These are phyloP conservation scores for Daboia siamensis DNA, from an alignment of 2,113 vertebrate species.

Conservation along the genomic window DNA sequence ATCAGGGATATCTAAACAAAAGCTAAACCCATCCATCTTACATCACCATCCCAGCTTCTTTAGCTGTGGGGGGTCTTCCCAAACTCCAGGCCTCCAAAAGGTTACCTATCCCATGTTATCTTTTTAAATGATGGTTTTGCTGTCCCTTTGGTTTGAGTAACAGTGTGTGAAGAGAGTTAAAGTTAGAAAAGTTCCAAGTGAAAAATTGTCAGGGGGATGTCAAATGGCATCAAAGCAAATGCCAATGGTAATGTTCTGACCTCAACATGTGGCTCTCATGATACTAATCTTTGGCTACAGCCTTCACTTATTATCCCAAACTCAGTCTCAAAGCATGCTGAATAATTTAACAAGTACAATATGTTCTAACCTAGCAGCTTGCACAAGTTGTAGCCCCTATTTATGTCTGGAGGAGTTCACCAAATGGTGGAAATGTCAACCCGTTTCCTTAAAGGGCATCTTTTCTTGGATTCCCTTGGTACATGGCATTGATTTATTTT, in stretches of 20 bases:
- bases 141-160: background rate
- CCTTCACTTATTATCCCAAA: conserved; percentile 77
- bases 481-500: conserved; percentile 56
- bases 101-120: background rate
- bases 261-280: conserved; percentile 62
- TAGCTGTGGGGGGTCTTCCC: background rate
- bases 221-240: conserved; percentile 75
- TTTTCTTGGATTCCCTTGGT: conserved; percentile 59
- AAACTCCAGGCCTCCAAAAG: background rate
- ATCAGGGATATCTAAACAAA: background rate
- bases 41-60: background rate
- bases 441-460: conserved; percentile 61
- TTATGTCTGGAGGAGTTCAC: conserved; percentile 71
- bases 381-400: conserved; percentile 63
- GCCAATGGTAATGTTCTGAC: conserved; percentile 60
- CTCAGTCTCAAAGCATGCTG: conserved; percentile 71
- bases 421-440: conserved; percentile 72
- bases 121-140: background rate
- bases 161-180: background rate
- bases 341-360: conserved; percentile 88
- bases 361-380: conserved; percentile 70
- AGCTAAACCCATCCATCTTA: background rate
- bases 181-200: conserved; percentile 10
- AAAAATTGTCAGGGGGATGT: conserved; percentile 67
- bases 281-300: conserved; percentile 83